These are phyloP conservation scores for Anarsia innoxiella DNA, from an alignment of 2,888 invertebrate genomes.

Conservation along the genomic window DNA sequence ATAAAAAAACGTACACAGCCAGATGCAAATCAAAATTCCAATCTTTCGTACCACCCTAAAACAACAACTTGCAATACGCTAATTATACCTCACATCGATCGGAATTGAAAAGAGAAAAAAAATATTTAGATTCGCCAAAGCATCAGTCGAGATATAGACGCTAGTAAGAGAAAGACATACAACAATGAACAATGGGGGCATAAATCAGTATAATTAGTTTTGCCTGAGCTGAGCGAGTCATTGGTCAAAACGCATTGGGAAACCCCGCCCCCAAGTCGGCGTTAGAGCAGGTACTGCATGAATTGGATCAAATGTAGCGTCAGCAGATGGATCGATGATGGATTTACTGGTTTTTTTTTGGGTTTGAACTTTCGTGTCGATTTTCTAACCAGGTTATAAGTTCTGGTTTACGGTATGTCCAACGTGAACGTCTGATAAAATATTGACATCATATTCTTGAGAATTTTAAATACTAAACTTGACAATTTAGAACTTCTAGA, in stretches of 20 bases:
- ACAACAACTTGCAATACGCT: constrained; percentile 6
- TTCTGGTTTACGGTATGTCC: no score
- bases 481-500: no score
- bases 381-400: no score
- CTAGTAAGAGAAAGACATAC: constrained; percentile 63
- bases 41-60: constrained; percentile 3
- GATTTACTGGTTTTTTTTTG: no score
- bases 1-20: no score
- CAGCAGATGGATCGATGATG: constrained; percentile 39
- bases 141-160: constrained; percentile 11
- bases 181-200: constrained; percentile 94
- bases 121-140: constrained; percentile 12
- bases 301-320: constrained; percentile 60
- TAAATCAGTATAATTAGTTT: constrained; percentile 97
- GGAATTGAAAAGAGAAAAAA: constrained; percentile 13
- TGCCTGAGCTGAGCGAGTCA: constrained; percentile 76
- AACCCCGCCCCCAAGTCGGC: constrained; percentile 66
- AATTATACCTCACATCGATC: constrained; percentile 8
- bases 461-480: no score
- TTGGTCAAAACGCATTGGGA: constrained; percentile 77
- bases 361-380: no score
- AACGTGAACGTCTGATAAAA: no score
- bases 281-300: constrained; percentile 57
- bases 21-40: constrained; percentile 5
- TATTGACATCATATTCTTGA: no score